Evolutionary conservation across 30 jellyfish, hydroid and myxozoan genomes (phyloP), one percentile per base, ranked within the genome.

Genomic region (Hydra vulgaris): DNA sequence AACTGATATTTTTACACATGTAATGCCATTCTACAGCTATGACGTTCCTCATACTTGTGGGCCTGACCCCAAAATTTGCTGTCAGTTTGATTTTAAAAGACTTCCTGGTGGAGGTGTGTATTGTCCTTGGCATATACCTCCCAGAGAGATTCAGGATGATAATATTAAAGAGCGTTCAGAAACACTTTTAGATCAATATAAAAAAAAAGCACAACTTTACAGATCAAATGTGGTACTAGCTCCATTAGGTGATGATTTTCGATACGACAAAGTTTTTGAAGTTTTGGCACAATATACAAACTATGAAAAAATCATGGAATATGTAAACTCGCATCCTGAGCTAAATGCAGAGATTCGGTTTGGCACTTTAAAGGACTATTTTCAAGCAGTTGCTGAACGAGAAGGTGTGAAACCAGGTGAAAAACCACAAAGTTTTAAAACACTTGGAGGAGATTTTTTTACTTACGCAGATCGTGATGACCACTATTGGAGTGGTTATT

Each of bases 31-130:
- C 74, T 89, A 89, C 92, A 89, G 96, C 52, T 89, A 89, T 23
- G 96, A 89, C 53, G 84, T 89, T 17, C 96, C 96, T 1, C 96
- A 89, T 87, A 89, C 96, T 19, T 89, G 96, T 70, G 96, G 96
- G 20, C 96, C 96, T 4, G 93, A 89, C 70, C 96, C 96, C 8
- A 89, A 89, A 87, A 87, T 88, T 74, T 89, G 96, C 76, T 89
- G 96, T 71, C 96, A 89, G 71, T 89, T 89, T 72, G 96, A 89
- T 84, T 89, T 89, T 85, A 83, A 95, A 8, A 82, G 96, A 16
- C 82, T 89, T 21, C 92, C 96, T 52, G 96, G 96, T 19, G 96
- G 96, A 16, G 96, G 96, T 15, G 74, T 23, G 67, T 89, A 81
- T 54, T 89, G 96, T 70, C 96, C 96, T 23, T 89, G 96, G 96